Conservation (phyloP, 2,888 invertebrate genomes). For the Acrocyrtus sp. region DNA sequence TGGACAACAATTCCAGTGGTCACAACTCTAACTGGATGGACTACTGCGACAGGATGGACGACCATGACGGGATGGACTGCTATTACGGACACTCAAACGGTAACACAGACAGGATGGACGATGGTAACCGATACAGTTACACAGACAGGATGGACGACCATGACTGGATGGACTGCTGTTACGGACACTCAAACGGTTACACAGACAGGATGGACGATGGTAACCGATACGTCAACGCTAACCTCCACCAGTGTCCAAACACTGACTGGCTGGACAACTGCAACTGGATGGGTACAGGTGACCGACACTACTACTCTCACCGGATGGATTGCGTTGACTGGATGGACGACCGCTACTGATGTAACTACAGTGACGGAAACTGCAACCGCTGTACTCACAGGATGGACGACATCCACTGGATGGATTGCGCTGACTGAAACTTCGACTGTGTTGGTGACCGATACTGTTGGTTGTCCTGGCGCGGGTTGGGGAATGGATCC, state of each 20-base stretch:
- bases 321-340: neutral
- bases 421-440: too few species aligned
- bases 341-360: neutral
- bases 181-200: neutral
- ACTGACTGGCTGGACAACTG: neutral
- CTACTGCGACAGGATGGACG: too few species aligned
- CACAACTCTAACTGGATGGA: neutral
- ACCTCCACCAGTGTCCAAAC: neutral
- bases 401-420: conserved; percentile 1
- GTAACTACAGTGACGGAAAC: conserved; percentile 10
- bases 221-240: neutral
- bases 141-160: neutral
- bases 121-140: neutral
- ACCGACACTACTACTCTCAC: neutral
- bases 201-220: neutral
- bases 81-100: conserved; percentile 9
- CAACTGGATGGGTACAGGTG: too few species aligned
- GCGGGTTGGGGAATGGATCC: neutral
- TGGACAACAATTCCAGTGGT: too few species aligned
- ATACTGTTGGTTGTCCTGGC: neutral
- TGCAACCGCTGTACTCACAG: neutral
- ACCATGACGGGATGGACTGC: neutral
- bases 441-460: neutral
- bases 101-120: neutral
- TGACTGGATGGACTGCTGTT: neutral